Conservation (phyloP, 2,113 vertebrate species). For the Phrynosoma blainvillii region DNA sequence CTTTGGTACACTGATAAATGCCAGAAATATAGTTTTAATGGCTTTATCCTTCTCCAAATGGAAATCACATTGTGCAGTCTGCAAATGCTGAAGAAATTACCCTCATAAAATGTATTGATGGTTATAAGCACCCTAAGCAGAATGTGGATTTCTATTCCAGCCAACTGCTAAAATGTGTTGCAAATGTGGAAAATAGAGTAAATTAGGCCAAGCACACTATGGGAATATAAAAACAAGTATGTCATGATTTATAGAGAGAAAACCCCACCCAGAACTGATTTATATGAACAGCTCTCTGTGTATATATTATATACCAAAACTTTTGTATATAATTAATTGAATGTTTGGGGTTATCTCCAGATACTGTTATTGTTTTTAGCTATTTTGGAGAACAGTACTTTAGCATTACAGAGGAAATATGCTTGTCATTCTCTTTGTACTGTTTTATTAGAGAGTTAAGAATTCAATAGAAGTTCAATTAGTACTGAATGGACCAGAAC, state of each 20-base stretch:
- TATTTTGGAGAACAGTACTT: not conserved
- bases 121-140: constrained; percentile 7
- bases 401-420: not conserved
- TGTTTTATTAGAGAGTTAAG: not conserved
- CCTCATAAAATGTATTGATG: constrained; percentile 23
- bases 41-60: not conserved
- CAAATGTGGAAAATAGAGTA: not conserved
- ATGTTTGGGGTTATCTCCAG: not conserved
- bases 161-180: not conserved
- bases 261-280: not conserved
- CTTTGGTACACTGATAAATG: not conserved
- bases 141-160: constrained; percentile 22
- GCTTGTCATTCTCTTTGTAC: not conserved
- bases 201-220: not conserved
- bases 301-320: not conserved
- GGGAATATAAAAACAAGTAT: not conserved
- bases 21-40: not conserved
- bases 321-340: not conserved
- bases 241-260: not conserved
- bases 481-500: not conserved
- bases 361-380: not conserved
- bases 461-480: not conserved
- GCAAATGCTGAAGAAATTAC: not conserved
- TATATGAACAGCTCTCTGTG: not conserved
- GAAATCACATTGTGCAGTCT: not conserved